Evolutionary conservation across 2,113 vertebrate species (phyloP), one percentile per base, ranked within the genome.

Genomic region (Vanacampus margaritifer): DNA sequence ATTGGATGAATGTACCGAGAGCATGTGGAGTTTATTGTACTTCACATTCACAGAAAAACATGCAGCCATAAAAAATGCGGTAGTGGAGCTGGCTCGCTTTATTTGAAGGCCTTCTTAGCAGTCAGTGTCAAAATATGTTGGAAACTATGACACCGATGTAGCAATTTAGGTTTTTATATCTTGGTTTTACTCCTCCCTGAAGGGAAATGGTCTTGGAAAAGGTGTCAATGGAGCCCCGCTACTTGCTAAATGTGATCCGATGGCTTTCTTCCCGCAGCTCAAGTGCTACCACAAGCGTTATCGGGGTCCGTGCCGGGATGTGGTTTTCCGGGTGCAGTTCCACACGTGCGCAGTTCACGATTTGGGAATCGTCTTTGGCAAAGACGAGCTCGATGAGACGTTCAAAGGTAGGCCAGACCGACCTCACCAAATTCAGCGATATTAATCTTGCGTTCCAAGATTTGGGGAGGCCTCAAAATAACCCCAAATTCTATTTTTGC

Each of bases 261-360:
- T 56, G 35, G 36, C 65, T 56, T 32, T 4, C 61, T 32, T 43
- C 59, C 19, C 3, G 23, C 85, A 99, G 97, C 91, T 99, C 45
- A 98, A 98, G 84, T 99, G 97, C 79, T 98, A 99, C 83, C 97
- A 99, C 87, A 99, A 98, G 88, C 95, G 94, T 67, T 97, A 93
- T 89, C 93, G 91, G 23, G 95, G 93, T 79, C 93, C 95, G 0
- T 93, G 93, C 43, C 91, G 96, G 1, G 97, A 99, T 0, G 95
- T 98, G 65, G 95, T 99, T 51, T 99, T 99, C 91, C 91, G 96
- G 0, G 96, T 98, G 68, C 97, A 99, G 91, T 99, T 99, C 80
- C 97, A 99, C 81, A 99, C 97, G 0, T 98, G 97, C 0, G 96
- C 96, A 0, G 94, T 99, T 69, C 97, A 99, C 0, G 96, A 99